phyloP scores from a whole-genome alignment of 2,113 vertebrate genomes.

The Cinclus mexicanus region DNA sequence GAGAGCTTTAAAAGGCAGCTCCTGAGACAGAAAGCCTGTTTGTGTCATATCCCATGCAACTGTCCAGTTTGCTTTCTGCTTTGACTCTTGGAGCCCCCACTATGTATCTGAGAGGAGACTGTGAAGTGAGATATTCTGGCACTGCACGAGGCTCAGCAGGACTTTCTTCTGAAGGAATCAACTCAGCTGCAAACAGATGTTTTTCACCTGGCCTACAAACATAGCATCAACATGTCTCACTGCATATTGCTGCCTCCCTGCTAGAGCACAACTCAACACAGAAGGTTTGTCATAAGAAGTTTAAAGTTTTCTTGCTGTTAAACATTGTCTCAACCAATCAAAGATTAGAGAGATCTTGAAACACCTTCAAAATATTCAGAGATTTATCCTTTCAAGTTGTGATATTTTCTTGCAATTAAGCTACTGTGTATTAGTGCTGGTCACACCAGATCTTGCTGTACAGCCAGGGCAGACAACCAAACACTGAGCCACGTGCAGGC shows the following conservation, averaged over 20 bases:
- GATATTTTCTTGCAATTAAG: neutral
- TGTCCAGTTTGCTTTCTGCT: neutral
- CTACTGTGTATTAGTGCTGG: accelerated
- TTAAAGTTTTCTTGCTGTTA: neutral
- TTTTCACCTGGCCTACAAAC: neutral
- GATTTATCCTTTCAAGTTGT: neutral
- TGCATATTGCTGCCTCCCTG: neutral
- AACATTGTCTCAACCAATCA: neutral
- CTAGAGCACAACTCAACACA: neutral
- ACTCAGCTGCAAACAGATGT: neutral
- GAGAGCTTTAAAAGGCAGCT: neutral
- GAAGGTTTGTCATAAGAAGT: neutral
- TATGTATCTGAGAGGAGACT: neutral
- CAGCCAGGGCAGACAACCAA: neutral
- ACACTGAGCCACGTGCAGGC: neutral
- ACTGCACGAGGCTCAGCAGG: neutral
- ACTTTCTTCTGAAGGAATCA: neutral
- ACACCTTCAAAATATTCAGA: neutral
- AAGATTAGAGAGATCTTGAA: neutral
- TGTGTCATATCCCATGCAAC: neutral
- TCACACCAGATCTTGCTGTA: neutral
- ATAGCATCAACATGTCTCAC: neutral
- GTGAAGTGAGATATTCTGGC: neutral
- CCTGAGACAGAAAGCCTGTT: neutral
- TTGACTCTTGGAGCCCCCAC: neutral